Evolutionary conservation across 2,113 vertebrate genomes (phyloP).

Genomic region (Macquaria ambigua): DNA sequence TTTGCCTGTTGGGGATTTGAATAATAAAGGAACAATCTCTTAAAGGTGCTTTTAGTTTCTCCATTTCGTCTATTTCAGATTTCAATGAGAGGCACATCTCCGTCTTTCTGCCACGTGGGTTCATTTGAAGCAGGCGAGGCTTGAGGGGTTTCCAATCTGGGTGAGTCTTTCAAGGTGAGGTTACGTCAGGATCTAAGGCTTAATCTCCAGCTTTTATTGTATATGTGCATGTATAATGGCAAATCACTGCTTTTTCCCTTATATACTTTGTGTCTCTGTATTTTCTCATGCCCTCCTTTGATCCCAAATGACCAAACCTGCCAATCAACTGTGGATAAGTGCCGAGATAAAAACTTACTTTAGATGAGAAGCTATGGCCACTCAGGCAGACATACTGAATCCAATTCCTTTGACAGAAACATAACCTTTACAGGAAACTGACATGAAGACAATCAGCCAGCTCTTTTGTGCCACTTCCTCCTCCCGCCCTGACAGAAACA

Average conservation of each 20-base stretch:
- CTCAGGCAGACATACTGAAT: slow-evolving; percentile 9
- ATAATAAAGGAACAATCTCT: slow-evolving; percentile 66
- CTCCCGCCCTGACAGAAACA: not conserved
- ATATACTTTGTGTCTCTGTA: not conserved
- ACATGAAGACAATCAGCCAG: slow-evolving; percentile 5
- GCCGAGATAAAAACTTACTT: not conserved
- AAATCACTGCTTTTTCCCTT: not conserved
- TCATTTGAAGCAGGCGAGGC: slow-evolving; percentile 63
- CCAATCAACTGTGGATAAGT: not conserved
- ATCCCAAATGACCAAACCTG: slow-evolving; percentile 20
- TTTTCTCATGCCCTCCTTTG: not conserved
- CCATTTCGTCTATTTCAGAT: slow-evolving; percentile 48
- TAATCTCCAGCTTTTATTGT: slow-evolving; percentile 23
- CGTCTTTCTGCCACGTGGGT: slow-evolving; percentile 9
- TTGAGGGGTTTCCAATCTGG: slow-evolving; percentile 64
- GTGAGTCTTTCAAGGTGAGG: slow-evolving; percentile 44
- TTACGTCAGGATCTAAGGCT: slow-evolving; percentile 21
- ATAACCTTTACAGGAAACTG: slow-evolving; percentile 6
- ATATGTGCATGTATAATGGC: not conserved
- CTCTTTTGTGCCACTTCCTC: not conserved
- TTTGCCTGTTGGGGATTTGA: slow-evolving; percentile 67
- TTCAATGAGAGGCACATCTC: slow-evolving; percentile 41
- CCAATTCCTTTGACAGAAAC: slow-evolving; percentile 14
- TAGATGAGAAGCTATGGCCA: slow-evolving; percentile 11
- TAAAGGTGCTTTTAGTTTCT: slow-evolving; percentile 66